Conservation (phyloP, 1,140 invertebrate genomes). For the Formica exsecta region DNA sequence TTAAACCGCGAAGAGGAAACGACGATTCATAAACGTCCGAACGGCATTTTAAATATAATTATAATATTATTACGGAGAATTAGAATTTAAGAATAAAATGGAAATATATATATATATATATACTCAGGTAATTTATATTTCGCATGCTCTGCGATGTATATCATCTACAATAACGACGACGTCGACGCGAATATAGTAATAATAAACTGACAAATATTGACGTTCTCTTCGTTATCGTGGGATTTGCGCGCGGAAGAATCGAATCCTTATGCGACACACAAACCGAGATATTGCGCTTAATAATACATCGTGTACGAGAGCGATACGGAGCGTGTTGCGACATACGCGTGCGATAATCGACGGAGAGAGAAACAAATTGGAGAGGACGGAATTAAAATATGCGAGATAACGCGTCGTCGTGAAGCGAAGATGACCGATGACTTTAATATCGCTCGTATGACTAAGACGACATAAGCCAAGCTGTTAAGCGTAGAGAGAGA, state of each 20-base stretch:
- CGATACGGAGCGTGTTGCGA: constrained; percentile 55
- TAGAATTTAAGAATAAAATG: neutral
- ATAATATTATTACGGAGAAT: no score
- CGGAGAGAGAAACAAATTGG: constrained; percentile 60
- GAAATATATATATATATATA: no score
- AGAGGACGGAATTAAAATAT: constrained; percentile 60
- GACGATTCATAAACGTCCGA: no score
- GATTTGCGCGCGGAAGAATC: constrained; percentile 57
- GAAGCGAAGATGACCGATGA: constrained; percentile 55
- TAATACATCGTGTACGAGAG: constrained; percentile 30
- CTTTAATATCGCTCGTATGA: constrained; percentile 59
- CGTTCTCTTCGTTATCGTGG: constrained; percentile 46
- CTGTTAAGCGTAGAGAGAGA: neutral
- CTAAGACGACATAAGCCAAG: constrained; percentile 49
- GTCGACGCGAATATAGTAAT: constrained; percentile 10
- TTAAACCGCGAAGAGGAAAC: no score
- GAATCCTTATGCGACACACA: constrained; percentile 51
- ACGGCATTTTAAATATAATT: no score
- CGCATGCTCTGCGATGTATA: neutral
- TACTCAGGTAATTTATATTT: constrained; percentile 4
- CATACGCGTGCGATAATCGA: constrained; percentile 49
- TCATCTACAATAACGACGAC: neutral
- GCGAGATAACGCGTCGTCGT: constrained; percentile 50
- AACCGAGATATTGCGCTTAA: constrained; percentile 53
- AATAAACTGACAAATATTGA: constrained; percentile 49